Evolutionary conservation across 2,113 vertebrate genomes (phyloP), one percentile per base, ranked within the genome.

Genomic region (Xyrauchen texanus): DNA sequence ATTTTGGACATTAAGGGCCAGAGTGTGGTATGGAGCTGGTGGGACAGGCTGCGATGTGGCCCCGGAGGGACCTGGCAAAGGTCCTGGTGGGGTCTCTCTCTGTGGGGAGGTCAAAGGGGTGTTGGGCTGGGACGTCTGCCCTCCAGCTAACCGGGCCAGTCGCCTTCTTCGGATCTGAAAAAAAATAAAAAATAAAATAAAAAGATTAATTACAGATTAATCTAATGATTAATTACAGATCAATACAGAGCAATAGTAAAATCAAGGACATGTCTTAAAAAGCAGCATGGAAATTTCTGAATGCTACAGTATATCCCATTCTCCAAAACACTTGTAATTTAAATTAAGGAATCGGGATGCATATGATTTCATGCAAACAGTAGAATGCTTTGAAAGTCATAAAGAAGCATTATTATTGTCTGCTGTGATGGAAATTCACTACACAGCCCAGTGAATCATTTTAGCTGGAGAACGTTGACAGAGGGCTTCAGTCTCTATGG

Each of bases 51-150:
- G 93, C 47, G 90, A 90, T 71, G 90, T 86, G 0, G 92, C 91
- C 77, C 93, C 93, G 21, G 96, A 90, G 3, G 95, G 93, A n/a
- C 93, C 93, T 57, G 93, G 91, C 4, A 97, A 93, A 66, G 96
- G 95, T 81, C 97, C 96, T 0, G 96, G 96, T 0, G 96, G 96
- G 79, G 93, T 99, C 90, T 99, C 98, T 88, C 98, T 93, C 91
- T 99, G 98, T 12, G 98, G 98, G 69, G 98, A 98, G 0, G 98
- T 98, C 70, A 99, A 91, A 51, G 93, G 93, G 0, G 97, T 99
- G 45, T 87, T 90, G 11, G 98, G 98, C 87, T 98, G 98, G 7
- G 98, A 99, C 0, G 95, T 95, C 68, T 93, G 96, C 77, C 96
- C 96, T 10, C 96, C 98, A 2, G 95, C 98, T 78, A 99, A 90